Conservation (phyloP, 2,113 vertebrate species). For the Cottus gobio region DNA sequence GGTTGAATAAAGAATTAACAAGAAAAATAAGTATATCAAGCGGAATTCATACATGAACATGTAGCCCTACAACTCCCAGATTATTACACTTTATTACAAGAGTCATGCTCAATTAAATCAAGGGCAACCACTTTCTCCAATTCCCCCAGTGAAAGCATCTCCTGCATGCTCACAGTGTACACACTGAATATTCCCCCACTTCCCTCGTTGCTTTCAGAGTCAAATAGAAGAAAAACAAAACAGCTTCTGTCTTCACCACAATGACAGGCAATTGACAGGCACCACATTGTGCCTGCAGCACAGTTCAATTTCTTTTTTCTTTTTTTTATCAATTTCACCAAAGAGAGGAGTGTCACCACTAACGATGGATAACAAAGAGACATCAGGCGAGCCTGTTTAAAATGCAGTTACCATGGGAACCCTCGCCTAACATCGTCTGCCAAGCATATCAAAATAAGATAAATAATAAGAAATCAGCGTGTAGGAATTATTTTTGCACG, state of each 20-base stretch:
- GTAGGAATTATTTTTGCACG: slow-evolving; percentile 38
- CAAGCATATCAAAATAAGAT: slow-evolving; percentile 66
- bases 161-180: not conserved
- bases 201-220: slow-evolving; percentile 20
- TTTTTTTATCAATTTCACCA: slow-evolving; percentile 11
- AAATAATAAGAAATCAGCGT: slow-evolving; percentile 42
- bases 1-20: not conserved
- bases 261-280: slow-evolving; percentile 59
- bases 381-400: slow-evolving; percentile 68
- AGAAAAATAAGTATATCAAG: not conserved
- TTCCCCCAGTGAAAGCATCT: not conserved
- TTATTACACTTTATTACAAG: not conserved
- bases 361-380: slow-evolving; percentile 63
- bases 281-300: slow-evolving; percentile 31
- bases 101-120: slow-evolving; percentile 1
- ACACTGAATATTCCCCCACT: not conserved
- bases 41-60: not conserved
- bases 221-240: slow-evolving; percentile 4
- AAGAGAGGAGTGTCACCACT: slow-evolving; percentile 23
- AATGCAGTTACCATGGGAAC: slow-evolving; percentile 79
- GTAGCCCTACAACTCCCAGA: not conserved
- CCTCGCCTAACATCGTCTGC: slow-evolving; percentile 65
- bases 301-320: not conserved
- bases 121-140: not conserved
- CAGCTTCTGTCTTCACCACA: slow-evolving; percentile 23